Percentiles rank a stretch among this genome's conserved stretches.
These are phyloP conservation scores for Aplocera efformata DNA, from an alignment of 2,888 invertebrate species.

Conservation along the genomic window DNA sequence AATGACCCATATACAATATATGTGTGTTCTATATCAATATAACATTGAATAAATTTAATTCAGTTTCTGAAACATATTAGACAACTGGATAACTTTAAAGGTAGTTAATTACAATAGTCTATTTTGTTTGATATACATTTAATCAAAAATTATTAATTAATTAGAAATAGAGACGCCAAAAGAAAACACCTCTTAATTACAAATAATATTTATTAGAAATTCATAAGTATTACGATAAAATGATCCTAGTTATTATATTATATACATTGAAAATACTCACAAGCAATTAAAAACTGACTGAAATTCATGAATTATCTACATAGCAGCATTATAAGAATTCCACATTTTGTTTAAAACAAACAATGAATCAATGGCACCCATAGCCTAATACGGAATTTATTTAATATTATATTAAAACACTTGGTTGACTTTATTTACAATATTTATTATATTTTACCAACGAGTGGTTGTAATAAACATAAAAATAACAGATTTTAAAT, in stretches of 20 bases:
- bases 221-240: slow-evolving; percentile 15
- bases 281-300: slow-evolving; percentile 21
- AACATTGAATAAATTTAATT: no score
- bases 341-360: slow-evolving; percentile 24
- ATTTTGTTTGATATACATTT: no score
- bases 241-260: slow-evolving; percentile 26
- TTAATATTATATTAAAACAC: slow-evolving; percentile 16
- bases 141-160: no score
- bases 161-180: no score
- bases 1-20: no score
- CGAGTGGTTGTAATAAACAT: neutral
- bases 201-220: slow-evolving; percentile 20
- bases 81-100: no score
- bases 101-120: no score
- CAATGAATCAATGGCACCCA: slow-evolving; percentile 65
- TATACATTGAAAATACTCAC: slow-evolving; percentile 23
- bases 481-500: slow-evolving; percentile 4
- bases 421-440: slow-evolving; percentile 27
- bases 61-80: no score
- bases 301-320: slow-evolving; percentile 21
- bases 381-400: slow-evolving; percentile 56
- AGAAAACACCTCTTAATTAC: slow-evolving; percentile 1
- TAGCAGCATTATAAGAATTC: slow-evolving; percentile 15
- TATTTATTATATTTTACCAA: slow-evolving; percentile 4
- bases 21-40: no score